Conservation (phyloP, 2,113 vertebrate species). For the Plestiodon gilberti region DNA sequence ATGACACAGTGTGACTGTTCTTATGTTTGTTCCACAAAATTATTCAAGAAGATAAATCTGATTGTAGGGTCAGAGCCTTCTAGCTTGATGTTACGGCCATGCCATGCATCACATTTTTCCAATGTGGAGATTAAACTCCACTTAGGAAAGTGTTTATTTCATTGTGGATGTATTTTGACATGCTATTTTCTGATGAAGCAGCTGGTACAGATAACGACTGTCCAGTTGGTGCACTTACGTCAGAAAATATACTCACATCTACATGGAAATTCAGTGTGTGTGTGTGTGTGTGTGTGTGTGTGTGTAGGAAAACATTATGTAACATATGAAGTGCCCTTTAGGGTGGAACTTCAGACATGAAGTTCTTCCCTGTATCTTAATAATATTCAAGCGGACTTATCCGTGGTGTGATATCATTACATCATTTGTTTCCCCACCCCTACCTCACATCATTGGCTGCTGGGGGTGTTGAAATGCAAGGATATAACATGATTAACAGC, state of each 20-base stretch:
- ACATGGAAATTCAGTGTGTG: too few species aligned
- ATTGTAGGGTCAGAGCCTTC: not conserved
- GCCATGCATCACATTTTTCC: not conserved
- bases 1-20: not conserved
- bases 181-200: not conserved
- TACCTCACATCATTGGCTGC: not conserved
- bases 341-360: not conserved
- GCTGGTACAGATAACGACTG: not conserved
- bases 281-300: too few species aligned
- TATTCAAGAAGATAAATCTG: slow-evolving; percentile 3
- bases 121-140: not conserved
- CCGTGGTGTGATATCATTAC: not conserved
- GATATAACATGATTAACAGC: not conserved
- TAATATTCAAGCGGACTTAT: not conserved
- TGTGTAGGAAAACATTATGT: not conserved
- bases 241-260: not conserved
- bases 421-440: not conserved
- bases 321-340: not conserved
- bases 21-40: slow-evolving; percentile 12
- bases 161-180: not conserved
- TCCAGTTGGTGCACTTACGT: not conserved
- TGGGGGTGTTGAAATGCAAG: not conserved
- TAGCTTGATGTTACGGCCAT: not conserved
- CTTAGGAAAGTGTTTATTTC: not conserved
- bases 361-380: not conserved